phyloP scores from a whole-genome alignment of 2,888 invertebrate genomes.

The Antheraea yamamai region DNA sequence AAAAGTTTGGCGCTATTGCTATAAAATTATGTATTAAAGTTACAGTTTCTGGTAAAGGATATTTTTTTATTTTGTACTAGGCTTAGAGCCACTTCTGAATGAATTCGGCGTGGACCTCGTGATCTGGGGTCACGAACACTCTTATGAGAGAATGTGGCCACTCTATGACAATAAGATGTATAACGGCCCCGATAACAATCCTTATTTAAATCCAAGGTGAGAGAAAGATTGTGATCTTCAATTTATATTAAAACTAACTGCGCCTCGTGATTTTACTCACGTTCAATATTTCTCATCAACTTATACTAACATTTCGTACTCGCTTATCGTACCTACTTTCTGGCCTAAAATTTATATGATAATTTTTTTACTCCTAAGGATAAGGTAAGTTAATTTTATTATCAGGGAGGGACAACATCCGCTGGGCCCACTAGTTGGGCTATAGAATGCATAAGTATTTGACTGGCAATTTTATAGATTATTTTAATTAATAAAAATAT shows the following conservation, averaged over 20 bases:
- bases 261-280: too few relatives aligned
- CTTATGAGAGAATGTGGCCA: slow-evolving; percentile 97
- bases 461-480: too few relatives aligned
- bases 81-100: slow-evolving; percentile 92
- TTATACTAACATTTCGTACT: too few relatives aligned
- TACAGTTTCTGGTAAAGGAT: neutral
- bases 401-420: too few relatives aligned
- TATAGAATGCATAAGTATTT: too few relatives aligned
- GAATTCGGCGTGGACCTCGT: slow-evolving; percentile 95
- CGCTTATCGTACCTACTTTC: too few relatives aligned
- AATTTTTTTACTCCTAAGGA: too few relatives aligned
- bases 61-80: slow-evolving; percentile 36
- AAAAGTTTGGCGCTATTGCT: neutral
- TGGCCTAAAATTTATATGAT: too few relatives aligned
- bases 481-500: too few relatives aligned
- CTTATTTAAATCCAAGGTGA: slow-evolving; percentile 82
- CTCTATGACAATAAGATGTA: slow-evolving; percentile 91
- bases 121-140: slow-evolving; percentile 99
- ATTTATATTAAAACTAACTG: neutral
- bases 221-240: slow-evolving; percentile 22
- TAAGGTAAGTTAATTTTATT: too few relatives aligned
- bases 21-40: neutral
- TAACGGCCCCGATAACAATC: slow-evolving; percentile 80
- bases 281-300: too few relatives aligned
- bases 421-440: too few relatives aligned